Percentiles rank a stretch among this genome's conserved stretches.
Evolutionary conservation across 1,140 invertebrate genomes (phyloP).

Genomic region (Geopemphigus sp.): DNA sequence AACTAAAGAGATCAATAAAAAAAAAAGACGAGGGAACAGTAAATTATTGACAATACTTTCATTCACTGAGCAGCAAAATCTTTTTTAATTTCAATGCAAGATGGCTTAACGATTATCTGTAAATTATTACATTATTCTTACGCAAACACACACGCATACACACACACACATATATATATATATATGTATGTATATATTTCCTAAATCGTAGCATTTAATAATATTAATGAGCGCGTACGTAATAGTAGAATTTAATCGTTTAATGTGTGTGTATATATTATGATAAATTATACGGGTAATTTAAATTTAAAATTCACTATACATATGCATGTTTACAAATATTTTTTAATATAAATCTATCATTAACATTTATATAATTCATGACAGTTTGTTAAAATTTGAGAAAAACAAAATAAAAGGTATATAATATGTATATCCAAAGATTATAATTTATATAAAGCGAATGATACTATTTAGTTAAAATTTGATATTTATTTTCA

Average conservation of each 20-base stretch:
- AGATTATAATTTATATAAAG: conserved; percentile 20
- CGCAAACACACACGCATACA: too few species aligned
- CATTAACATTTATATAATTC: conserved; percentile 16
- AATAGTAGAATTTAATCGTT: neutral
- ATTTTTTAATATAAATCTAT: conserved; percentile 13
- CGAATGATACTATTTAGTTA: conserved; percentile 17
- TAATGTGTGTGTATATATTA: neutral
- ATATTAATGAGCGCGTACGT: neutral
- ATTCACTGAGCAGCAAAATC: neutral
- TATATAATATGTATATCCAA: conserved; percentile 4
- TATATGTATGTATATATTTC: too few species aligned
- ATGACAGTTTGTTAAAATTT: neutral
- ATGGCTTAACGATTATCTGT: neutral
- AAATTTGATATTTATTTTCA: conserved; percentile 40
- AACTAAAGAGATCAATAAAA: conserved; percentile 47
- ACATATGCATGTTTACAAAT: neutral
- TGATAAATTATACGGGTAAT: conserved; percentile 2
- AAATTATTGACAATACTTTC: neutral
- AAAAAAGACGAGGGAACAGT: neutral
- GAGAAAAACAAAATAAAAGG: neutral
- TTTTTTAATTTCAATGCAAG: neutral
- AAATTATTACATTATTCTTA: neutral
- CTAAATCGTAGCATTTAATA: conserved; percentile 6
- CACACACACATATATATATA: too few species aligned
- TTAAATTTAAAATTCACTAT: conserved; percentile 12